These are phyloP conservation scores for Netelia fuscicornis DNA, from an alignment of 2,888 invertebrate species.

Conservation along the genomic window DNA sequence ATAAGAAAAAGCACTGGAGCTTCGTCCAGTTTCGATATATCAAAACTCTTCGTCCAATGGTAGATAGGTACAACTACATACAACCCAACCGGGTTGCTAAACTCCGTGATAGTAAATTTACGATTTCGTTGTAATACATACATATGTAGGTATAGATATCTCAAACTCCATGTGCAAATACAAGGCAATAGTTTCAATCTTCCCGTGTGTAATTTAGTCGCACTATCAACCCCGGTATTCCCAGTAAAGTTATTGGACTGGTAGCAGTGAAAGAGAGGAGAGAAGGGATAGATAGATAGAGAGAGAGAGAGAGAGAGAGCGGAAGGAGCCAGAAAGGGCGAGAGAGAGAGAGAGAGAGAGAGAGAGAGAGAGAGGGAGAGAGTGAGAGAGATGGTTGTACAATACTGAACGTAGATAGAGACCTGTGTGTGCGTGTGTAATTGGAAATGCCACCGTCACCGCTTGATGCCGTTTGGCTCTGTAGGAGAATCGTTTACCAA, in stretches of 20 bases:
- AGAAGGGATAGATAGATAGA: neutral
- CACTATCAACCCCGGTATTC: slow-evolving; percentile 55
- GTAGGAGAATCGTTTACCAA: slow-evolving; percentile 33
- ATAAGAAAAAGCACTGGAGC: too few species aligned
- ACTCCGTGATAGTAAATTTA: neutral
- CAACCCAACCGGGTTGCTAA: neutral
- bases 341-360: slow-evolving; percentile 7
- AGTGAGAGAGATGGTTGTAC: neutral
- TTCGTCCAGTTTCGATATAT: neutral
- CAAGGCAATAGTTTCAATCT: slow-evolving; percentile 54
- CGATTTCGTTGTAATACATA: neutral
- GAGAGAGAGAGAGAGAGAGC: neutral
- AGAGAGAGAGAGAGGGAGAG: neutral
- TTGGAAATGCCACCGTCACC: slow-evolving; percentile 47
- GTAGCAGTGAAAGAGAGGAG: slow-evolving; percentile 3
- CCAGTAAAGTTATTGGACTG: slow-evolving; percentile 54
- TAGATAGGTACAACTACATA: neutral
- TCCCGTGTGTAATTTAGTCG: slow-evolving; percentile 45
- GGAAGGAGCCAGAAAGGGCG: neutral
- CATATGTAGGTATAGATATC: neutral
- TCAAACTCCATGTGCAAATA: slow-evolving; percentile 20
- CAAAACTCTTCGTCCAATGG: neutral
- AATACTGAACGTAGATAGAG: slow-evolving; percentile 22
- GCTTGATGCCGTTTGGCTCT: slow-evolving; percentile 34
- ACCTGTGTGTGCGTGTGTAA: slow-evolving; percentile 30